Conservation (phyloP, 2,797 vertebrate species). For the Catamblyrhynchus diadema region DNA sequence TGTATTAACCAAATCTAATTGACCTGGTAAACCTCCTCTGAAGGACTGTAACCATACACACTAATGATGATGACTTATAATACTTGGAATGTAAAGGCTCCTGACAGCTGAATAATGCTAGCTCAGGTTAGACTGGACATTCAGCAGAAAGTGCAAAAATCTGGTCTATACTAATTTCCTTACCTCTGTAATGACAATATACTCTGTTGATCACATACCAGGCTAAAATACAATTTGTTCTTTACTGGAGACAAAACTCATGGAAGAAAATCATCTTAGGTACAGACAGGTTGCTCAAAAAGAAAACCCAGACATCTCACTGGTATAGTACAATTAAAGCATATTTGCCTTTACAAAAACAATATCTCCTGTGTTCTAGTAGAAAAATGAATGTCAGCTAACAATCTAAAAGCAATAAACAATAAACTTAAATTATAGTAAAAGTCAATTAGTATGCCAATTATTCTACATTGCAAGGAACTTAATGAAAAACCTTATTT, state of each 20-base stretch:
- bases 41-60: background rate
- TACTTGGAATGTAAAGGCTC: background rate
- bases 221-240: constrained; percentile 16
- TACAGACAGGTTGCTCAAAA: background rate
- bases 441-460: constrained; percentile 65
- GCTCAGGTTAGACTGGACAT: background rate
- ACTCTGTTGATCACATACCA: background rate
- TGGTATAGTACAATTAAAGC: constrained; percentile 46
- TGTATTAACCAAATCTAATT: background rate
- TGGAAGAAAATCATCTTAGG: background rate
- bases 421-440: constrained; percentile 63
- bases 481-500: constrained; percentile 50
- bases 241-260: background rate
- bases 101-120: constrained; percentile 24
- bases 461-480: constrained; percentile 60
- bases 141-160: background rate
- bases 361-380: background rate
- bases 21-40: background rate
- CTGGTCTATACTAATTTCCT: constrained; percentile 20
- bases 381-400: constrained; percentile 53
- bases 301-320: background rate
- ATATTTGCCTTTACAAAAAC: constrained; percentile 49
- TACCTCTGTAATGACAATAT: background rate
- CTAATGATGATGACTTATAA: background rate
- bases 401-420: constrained; percentile 55